Base-by-base conservation (phyloP, 2,113 vertebrate genomes). In the Cochlearius cochlearius region DNA sequence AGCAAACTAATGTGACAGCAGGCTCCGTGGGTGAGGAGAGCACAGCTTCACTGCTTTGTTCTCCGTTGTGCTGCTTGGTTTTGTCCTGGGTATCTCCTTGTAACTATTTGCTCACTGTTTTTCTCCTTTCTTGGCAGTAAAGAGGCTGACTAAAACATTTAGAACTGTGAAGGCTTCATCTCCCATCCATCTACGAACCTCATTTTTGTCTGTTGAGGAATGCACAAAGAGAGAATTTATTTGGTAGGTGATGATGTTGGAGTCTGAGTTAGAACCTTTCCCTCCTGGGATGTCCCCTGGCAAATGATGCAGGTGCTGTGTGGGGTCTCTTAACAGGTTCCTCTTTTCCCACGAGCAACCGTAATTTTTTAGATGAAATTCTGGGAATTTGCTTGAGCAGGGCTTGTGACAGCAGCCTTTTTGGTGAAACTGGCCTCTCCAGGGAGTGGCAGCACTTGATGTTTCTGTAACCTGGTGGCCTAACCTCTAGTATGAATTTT, bases 131-230 rank as follows among this genome's bases (percentile, higher is more conserved):
- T 82, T 95, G 94, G 84, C 36, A 90, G 88, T 62, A 16, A 84
- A 90, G 95, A 91, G 81, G 66, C 85, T 66, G 69, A 78, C 68
- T 88, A 34, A 74, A 84, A 45, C 76, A 81, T 88, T 91, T 55
- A 63, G 88, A 85, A 71, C 87, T 43, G 86, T 92, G 92, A 79
- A 86, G 91, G 67, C 82, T 80, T 94, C 55, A 47, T 87, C 89
- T 89, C 85, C 79, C 45, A 56, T 67, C 58, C 92, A 49, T 83
- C 92, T 84, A 39, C 12, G 49, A 86, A 66, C 64, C 81, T 80
- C 88, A 50, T 90, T 93, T 95, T 83, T 93, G 78, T 91, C 80
- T 85, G 79, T 88, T 96, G 92, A 91, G 92, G 78, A 93, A 94
- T 87, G 55, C 76, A 86, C 81, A 64, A 53, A 43, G 47, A 69